Conservation (phyloP, 2,888 invertebrate genomes). For the Electrophaes corylata region DNA sequence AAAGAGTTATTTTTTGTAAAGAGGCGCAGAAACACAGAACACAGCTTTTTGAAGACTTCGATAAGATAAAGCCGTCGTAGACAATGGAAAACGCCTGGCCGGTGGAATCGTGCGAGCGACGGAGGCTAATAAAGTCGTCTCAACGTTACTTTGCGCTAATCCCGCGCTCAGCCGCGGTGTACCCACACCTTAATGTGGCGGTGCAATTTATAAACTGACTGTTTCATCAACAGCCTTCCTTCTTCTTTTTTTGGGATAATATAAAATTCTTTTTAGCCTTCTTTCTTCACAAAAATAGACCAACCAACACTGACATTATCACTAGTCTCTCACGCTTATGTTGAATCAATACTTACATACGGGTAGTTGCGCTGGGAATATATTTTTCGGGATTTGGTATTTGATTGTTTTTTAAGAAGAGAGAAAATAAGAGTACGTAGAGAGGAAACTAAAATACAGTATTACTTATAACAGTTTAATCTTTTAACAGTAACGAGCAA, state of each 20-base stretch:
- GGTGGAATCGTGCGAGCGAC: slow-evolving; percentile 38
- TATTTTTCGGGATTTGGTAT: neutral
- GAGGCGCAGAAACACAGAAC: no score
- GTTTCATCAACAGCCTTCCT: neutral
- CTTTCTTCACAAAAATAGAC: neutral
- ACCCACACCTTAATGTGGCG: slow-evolving; percentile 55
- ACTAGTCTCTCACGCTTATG: neutral
- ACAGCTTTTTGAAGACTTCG: neutral
- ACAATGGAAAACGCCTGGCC: slow-evolving; percentile 44
- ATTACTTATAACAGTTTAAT: no score
- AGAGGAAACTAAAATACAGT: no score
- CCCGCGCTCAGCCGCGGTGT: slow-evolving; percentile 51
- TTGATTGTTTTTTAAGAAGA: neutral
- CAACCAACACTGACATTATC: neutral
- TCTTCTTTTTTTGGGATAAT: no score
- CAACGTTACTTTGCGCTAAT: slow-evolving; percentile 63
- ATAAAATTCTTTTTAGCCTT: no score
- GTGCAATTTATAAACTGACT: slow-evolving; percentile 33
- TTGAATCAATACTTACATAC: neutral
- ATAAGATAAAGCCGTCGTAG: slow-evolving; percentile 16
- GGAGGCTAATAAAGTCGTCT: slow-evolving; percentile 69
- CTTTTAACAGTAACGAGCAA: no score
- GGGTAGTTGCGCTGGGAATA: neutral
- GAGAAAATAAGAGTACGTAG: no score
- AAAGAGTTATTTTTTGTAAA: no score